Evolutionary conservation across 2,888 invertebrate species (phyloP), one percentile per base, ranked within the genome.

Genomic region (Coenonympha arcania): DNA sequence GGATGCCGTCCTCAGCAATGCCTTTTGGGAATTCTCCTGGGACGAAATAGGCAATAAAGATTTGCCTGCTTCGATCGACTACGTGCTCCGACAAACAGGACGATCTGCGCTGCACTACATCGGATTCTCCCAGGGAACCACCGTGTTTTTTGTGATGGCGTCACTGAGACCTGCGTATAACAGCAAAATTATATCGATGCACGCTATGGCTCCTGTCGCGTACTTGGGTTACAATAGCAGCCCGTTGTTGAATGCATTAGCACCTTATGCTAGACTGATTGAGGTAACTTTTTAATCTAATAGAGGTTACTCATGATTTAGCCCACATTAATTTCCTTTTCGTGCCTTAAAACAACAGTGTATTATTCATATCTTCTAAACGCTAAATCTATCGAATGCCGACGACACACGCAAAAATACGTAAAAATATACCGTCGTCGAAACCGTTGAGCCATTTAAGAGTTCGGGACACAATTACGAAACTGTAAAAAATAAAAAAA

Each of bases 1-100:
- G 0, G 69, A 72, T 5, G 64, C 69, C 2, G 19, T 73, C 24
- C 47, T 76, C 0, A 84, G 84, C 52, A 64, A 70, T 3, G 68
- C 76, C n/a, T 92, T 87, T 68, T 92, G 92, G 92, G 69, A 87
- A 40, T 92, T 90, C 66, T 93, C 93, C 51, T 96, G 92, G 91
- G 93, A 96, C 67, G 91, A 95, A 69, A 94, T 96, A 69, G 94
- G 92, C 0, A 74, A 87, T 48, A 88, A 86, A 56, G 97, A 97
- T 73, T 66, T 96, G 28, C 95, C 96, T 1, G 89, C 93, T 0
- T 92, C 91, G 83, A 91, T 98, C 34, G 92, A 96, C 68, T 90
- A 91, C 64, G 84, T 91, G 9, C 73, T 92, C 0, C 62, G 68
- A 0, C 44, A 60, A 1, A 92, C 94, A 0, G 87, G 88, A 0